These are phyloP conservation scores for Odontophorus gujanensis DNA, from an alignment of 2,113 vertebrate genomes.

Conservation along the genomic window DNA sequence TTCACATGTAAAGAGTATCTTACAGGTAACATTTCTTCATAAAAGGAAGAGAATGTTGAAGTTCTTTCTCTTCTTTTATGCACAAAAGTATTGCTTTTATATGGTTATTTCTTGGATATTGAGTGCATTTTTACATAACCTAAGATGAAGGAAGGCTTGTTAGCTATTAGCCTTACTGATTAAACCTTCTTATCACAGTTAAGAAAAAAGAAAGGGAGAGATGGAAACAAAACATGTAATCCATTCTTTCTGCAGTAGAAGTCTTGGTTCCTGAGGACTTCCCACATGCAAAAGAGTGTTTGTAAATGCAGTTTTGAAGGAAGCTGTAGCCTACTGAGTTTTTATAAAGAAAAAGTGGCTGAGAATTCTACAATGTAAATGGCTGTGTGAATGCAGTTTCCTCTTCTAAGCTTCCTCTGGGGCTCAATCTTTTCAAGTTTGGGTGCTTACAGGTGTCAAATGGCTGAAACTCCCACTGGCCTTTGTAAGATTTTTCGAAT, in stretches of 20 bases:
- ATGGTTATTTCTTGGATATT: neutral
- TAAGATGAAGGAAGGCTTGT: neutral
- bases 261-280: neutral
- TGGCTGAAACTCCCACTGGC: neutral
- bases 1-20: neutral
- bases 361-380: neutral
- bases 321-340: neutral
- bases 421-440: neutral
- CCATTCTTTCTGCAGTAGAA: neutral
- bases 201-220: neutral
- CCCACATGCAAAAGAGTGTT: neutral
- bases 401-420: neutral
- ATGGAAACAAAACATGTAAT: neutral
- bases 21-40: neutral
- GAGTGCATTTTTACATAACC: neutral
- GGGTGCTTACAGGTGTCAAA: neutral
- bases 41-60: neutral
- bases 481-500: neutral
- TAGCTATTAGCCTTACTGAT: neutral
- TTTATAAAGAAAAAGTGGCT: neutral
- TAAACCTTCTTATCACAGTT: neutral
- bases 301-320: neutral
- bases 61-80: neutral
- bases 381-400: neutral
- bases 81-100: neutral